Conservation (phyloP, 37 sponge, comb jelly and placozoan species). For the Cladorhizidae sp. region DNA sequence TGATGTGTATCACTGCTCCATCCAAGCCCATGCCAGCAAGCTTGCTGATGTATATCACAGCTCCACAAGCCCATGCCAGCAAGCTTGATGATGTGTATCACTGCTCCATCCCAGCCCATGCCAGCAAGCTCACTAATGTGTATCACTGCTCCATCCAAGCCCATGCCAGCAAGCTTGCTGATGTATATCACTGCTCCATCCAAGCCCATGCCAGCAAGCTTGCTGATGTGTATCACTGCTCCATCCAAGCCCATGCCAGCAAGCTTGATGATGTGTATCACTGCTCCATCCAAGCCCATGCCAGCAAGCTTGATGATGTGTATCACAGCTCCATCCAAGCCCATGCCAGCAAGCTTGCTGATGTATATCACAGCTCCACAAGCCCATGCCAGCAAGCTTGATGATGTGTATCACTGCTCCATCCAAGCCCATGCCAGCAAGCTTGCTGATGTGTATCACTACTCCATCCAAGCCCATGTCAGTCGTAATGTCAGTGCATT, state of each 20-base stretch:
- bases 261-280: constrained; percentile 40
- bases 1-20: too few relatives aligned
- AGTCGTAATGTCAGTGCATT: too few relatives aligned
- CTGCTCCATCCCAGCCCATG: too few relatives aligned
- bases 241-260: constrained; percentile 73
- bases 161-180: too few relatives aligned
- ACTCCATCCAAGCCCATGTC: too few relatives aligned
- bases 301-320: constrained; percentile 47
- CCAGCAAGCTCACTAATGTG: too few relatives aligned
- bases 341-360: constrained; percentile 62
- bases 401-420: constrained; percentile 49
- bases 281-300: constrained; percentile 70
- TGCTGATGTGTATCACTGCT: constrained; percentile 50
- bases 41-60: background rate
- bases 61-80: too few relatives aligned
- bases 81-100: background rate
- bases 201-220: constrained; percentile 63
- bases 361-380: constrained; percentile 54
- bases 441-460: background rate
- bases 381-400: constrained; percentile 63
- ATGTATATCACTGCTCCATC: constrained; percentile 56
- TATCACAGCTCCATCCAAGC: constrained; percentile 59
- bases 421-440: constrained; percentile 70
- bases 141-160: too few relatives aligned
- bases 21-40: too few relatives aligned